A percentile compares a stretch with the other conserved stretches of the same genome.
Evolutionary conservation across 1,140 invertebrate species (phyloP).

Genomic region (Brachionus rotundiformis): DNA sequence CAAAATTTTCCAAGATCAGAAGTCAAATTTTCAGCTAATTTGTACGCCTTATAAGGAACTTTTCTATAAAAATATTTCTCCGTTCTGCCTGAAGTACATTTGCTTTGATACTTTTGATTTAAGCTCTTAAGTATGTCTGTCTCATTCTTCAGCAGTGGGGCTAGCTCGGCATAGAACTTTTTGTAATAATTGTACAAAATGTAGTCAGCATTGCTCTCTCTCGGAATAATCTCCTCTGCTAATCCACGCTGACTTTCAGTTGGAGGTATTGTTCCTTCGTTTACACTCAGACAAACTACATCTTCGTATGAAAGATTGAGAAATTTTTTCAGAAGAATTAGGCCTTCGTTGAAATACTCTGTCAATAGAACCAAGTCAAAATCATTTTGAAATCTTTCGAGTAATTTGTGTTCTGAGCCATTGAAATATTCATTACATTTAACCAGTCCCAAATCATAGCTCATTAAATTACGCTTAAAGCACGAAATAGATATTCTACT

Average conservation of each 20-base stretch:
- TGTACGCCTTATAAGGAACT: neutral
- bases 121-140: neutral
- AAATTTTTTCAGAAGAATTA: neutral
- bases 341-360: neutral
- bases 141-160: neutral
- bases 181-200: neutral
- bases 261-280: neutral
- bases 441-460: neutral
- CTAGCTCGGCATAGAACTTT: neutral
- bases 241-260: neutral
- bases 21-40: neutral
- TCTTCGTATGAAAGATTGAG: neutral
- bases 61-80: neutral
- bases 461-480: neutral
- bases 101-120: neutral
- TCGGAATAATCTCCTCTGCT: neutral
- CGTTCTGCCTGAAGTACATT: neutral
- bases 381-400: neutral
- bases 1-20: neutral
- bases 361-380: neutral
- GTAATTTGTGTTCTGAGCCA: neutral
- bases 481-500: neutral
- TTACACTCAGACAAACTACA: neutral
- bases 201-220: neutral
- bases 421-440: neutral